phyloP scores from a whole-genome alignment of 2,113 vertebrate species.

The Aramus guarauna region DNA sequence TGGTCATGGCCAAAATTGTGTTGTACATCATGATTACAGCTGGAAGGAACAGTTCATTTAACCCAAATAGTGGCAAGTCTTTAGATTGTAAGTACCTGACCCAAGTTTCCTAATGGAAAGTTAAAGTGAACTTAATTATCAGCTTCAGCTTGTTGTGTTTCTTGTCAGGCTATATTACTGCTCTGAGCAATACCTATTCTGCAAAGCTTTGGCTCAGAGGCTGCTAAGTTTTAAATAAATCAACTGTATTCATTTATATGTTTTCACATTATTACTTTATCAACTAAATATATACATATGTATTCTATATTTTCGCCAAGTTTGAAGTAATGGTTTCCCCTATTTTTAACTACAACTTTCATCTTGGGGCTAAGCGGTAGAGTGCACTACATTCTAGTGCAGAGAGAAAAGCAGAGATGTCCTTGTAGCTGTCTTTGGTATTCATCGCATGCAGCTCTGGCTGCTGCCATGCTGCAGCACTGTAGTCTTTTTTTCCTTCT shows the following conservation, averaged over 20 bases:
- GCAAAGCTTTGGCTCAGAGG: not conserved
- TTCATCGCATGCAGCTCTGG: not conserved
- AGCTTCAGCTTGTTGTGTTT: not conserved
- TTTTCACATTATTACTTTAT: not conserved
- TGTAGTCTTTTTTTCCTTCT: not conserved
- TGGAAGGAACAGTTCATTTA: conserved; percentile 40
- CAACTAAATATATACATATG: not conserved
- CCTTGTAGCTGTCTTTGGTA: not conserved
- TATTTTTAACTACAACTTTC: not conserved
- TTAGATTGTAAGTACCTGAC: not conserved
- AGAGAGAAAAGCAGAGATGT: not conserved
- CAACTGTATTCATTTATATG: not conserved
- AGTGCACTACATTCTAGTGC: not conserved
- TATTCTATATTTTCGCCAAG: not conserved
- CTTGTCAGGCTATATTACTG: not conserved
- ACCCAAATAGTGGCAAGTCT: not conserved
- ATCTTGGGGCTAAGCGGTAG: not conserved
- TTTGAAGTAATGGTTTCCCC: not conserved
- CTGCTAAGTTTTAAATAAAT: not conserved
- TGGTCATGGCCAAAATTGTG: not conserved
- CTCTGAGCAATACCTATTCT: not conserved
- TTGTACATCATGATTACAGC: conserved; percentile 41
- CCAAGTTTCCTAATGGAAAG: conserved; percentile 28
- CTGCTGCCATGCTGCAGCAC: not conserved
- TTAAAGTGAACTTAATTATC: conserved; percentile 4